Conservation (phyloP, 2,113 vertebrate species). For the Pterocles burchelli region DNA sequence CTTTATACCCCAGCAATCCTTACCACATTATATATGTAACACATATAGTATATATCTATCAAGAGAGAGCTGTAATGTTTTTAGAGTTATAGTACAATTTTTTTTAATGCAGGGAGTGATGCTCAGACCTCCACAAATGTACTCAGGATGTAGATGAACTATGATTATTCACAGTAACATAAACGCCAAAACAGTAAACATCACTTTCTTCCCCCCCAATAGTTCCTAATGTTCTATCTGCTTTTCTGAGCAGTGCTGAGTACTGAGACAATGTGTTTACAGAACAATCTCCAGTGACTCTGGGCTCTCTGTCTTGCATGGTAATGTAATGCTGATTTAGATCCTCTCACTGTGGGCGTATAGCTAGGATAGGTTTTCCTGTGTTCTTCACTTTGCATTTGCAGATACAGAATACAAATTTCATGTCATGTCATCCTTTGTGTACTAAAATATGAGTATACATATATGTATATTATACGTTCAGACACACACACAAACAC, state of each 20-base stretch:
- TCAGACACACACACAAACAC: background rate
- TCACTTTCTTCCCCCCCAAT: accelerated
- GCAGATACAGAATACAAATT: background rate
- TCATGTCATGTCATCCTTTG: background rate
- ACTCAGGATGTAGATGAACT: background rate
- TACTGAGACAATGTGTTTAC: background rate
- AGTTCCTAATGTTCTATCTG: background rate
- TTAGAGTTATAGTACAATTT: background rate
- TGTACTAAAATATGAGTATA: background rate
- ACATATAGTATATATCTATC: background rate
- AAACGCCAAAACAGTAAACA: background rate
- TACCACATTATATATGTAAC: background rate
- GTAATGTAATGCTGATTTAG: background rate
- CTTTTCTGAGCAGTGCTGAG: background rate
- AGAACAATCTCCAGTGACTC: background rate
- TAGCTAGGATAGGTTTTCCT: background rate
- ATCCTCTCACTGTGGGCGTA: background rate
- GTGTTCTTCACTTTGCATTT: background rate
- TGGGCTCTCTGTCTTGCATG: background rate
- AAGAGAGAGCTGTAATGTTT: background rate
- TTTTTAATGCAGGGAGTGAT: background rate
- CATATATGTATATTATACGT: too few relatives aligned
- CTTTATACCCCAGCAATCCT: background rate
- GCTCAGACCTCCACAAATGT: background rate
- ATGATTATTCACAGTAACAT: background rate